Percentiles rank a stretch among this genome's conserved stretches.
Evolutionary conservation across 2,113 vertebrate genomes (phyloP).

Genomic region (Sinocyclocheilus anophthalmus): DNA sequence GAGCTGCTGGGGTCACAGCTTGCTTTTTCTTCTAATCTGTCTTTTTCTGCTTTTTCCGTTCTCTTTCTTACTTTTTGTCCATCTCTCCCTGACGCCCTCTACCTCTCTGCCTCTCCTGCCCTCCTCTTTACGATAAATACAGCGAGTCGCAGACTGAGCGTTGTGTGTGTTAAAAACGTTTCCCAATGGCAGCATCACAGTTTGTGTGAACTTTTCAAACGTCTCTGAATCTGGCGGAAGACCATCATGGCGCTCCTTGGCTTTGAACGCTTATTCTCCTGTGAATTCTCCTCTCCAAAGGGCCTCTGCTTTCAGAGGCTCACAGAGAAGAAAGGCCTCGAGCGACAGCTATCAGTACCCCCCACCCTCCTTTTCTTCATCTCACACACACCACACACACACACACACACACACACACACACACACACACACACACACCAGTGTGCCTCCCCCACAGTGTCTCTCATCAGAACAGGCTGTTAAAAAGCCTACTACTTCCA

Average conservation of each 20-base stretch:
- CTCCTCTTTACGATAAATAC: conserved; percentile 67
- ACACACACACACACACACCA: conserved; percentile 42
- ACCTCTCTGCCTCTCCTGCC: conserved; percentile 46
- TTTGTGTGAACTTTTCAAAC: conserved; percentile 77
- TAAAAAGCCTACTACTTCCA: conserved; percentile 50
- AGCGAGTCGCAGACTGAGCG: conserved; percentile 55
- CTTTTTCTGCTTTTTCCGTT: background rate
- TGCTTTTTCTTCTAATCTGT: conserved; percentile 29
- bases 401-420: conserved; percentile 46
- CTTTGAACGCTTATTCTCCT: conserved; percentile 69
- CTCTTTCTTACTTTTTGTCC: conserved; percentile 10
- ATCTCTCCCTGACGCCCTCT: background rate
- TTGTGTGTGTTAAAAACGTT: conserved; percentile 72
- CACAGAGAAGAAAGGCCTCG: conserved; percentile 69
- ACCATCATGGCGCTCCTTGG: conserved; percentile 66
- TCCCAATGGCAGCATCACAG: conserved; percentile 70
- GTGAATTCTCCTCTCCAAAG: conserved; percentile 68
- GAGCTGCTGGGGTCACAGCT: conserved; percentile 25
- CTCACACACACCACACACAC: conserved; percentile 38
- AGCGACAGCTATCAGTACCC: conserved; percentile 66
- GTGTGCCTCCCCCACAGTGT: conserved; percentile 57
- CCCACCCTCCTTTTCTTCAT: conserved; percentile 35
- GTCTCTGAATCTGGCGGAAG: conserved; percentile 66
- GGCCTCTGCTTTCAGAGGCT: conserved; percentile 74
- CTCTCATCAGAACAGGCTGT: conserved; percentile 63